Base-by-base conservation (phyloP, 2,113 vertebrate genomes). In the Pedetes capensis region DNA sequence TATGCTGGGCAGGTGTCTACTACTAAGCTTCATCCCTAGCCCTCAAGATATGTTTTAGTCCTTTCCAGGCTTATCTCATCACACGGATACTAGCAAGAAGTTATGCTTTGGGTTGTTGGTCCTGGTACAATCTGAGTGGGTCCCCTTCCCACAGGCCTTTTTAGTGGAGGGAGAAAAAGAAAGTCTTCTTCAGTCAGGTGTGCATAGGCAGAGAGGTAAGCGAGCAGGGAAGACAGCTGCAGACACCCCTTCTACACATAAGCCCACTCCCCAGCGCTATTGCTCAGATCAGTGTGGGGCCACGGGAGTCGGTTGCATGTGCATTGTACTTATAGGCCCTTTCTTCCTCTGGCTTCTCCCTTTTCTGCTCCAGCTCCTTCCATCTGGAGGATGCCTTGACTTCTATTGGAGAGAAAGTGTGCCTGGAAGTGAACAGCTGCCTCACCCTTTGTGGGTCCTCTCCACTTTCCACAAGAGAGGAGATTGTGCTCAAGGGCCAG, bases 341-440 rank as follows among this genome's bases (percentile, higher is more conserved):
- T 27, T 47, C 47, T 55, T 51, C 16, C 25, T 5, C 32, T 4
- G 66, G 51, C 39, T 5, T 14, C 49, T 87, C 63, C 22, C 17
- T 86, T 78, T n/a, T 74, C 29, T 91, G 89, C 49, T 71, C 74
- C 44, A 99, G 99, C 49, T 99, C 98, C 84, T 99, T 99, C 83
- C 98, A 92, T 75, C 95, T 98, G 61, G 97, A 98, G 91, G 99
- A 99, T 16, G 97, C 98, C 42, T 98, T 99, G 92, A 98, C 98
- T 2, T 96, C 98, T 5, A 69, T 99, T 0, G 98, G 98, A 20
- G 99, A 99, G 96, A 99, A 99, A 84, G 97, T 99, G 93, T 99
- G 99, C 86, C 98, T 98, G 47, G 99, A 99, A 96, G 97, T 99
- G 51, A 98, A 97, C 95, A 94, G 98, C 95, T 99, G 98, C 98